phyloP scores from a whole-genome alignment of 1,140 invertebrate species.

The Drosophila repleta region DNA sequence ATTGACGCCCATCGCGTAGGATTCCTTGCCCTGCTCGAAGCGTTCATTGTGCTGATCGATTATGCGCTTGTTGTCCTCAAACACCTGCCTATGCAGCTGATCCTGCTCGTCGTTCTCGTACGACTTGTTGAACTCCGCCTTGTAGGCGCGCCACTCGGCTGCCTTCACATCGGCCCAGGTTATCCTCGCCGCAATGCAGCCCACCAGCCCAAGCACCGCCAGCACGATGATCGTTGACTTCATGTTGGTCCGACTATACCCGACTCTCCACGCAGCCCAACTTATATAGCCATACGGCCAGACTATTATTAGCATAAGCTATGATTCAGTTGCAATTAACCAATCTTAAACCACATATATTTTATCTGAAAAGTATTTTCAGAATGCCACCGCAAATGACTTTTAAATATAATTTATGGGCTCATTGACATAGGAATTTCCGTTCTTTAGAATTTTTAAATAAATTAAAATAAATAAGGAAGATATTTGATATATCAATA shows the following conservation, averaged over 20 bases:
- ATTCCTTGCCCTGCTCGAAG: slow-evolving; percentile 3
- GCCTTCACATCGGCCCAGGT: not conserved
- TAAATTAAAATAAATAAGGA: too few species aligned
- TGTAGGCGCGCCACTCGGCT: slow-evolving; percentile 7
- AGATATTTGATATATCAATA: too few species aligned
- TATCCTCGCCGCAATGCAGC: slow-evolving; percentile 1
- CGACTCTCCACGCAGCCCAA: too few species aligned
- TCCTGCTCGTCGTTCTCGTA: slow-evolving; percentile 3
- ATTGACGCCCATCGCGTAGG: slow-evolving; percentile 22
- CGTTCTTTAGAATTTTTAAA: too few species aligned
- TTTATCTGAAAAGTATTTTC: too few species aligned
- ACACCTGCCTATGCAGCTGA: not conserved
- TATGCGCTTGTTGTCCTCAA: slow-evolving; percentile 8
- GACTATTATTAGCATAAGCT: not conserved
- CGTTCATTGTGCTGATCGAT: slow-evolving; percentile 19
- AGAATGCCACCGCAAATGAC: too few species aligned
- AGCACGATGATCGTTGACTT: slow-evolving; percentile 7
- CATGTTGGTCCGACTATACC: slow-evolving; percentile 2
- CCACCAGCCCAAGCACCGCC: slow-evolving; percentile 5
- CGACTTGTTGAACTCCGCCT: slow-evolving; percentile 12
- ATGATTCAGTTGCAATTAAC: not conserved
- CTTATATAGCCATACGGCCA: slow-evolving; percentile 15
- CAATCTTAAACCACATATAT: too few species aligned
- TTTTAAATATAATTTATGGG: too few species aligned
- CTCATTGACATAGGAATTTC: too few species aligned